These are phyloP conservation scores for Periphyllus acericola DNA, from an alignment of 2,888 invertebrate genomes.

Conservation along the genomic window DNA sequence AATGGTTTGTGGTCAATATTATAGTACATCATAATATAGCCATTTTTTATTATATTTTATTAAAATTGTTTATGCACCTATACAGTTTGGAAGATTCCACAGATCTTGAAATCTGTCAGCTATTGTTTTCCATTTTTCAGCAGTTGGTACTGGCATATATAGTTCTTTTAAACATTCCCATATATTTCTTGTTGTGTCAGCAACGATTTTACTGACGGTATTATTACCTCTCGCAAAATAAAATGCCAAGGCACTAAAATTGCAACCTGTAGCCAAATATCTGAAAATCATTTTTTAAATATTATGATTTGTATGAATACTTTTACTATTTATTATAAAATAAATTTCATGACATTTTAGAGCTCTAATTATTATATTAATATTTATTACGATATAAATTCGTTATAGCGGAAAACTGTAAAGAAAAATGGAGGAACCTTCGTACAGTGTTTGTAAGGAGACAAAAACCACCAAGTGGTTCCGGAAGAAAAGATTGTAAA, in stretches of 20 bases:
- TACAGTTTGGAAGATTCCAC: slow-evolving; percentile 16
- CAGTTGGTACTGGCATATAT: slow-evolving; percentile 18
- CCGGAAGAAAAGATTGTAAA: slow-evolving; percentile 10
- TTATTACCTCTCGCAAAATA: slow-evolving; percentile 25
- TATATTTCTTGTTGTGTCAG: slow-evolving; percentile 25
- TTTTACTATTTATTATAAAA: neutral
- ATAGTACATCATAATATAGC: slow-evolving; percentile 8
- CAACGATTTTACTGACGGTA: slow-evolving; percentile 13
- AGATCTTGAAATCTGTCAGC: slow-evolving; percentile 22
- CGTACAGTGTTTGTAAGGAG: slow-evolving; percentile 11
- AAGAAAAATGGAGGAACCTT: slow-evolving; percentile 9
- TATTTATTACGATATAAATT: too few species aligned
- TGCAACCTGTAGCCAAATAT: slow-evolving; percentile 27
- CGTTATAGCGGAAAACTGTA: slow-evolving; percentile 3
- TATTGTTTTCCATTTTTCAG: slow-evolving; percentile 31
- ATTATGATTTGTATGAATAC: slow-evolving; percentile 25
- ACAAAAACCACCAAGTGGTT: neutral
- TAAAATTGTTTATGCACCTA: slow-evolving; percentile 11
- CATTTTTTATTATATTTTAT: slow-evolving; percentile 1
- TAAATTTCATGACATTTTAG: neutral
- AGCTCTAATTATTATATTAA: too few species aligned
- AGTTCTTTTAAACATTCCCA: slow-evolving; percentile 20
- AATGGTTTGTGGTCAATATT: slow-evolving; percentile 3
- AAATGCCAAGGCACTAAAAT: slow-evolving; percentile 27
- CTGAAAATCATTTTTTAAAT: slow-evolving; percentile 24